A percentile compares a stretch with the other conserved stretches of the same genome.
Evolutionary conservation across 1,140 invertebrate genomes (phyloP).

Genomic region (Choristoneura fumiferana): DNA sequence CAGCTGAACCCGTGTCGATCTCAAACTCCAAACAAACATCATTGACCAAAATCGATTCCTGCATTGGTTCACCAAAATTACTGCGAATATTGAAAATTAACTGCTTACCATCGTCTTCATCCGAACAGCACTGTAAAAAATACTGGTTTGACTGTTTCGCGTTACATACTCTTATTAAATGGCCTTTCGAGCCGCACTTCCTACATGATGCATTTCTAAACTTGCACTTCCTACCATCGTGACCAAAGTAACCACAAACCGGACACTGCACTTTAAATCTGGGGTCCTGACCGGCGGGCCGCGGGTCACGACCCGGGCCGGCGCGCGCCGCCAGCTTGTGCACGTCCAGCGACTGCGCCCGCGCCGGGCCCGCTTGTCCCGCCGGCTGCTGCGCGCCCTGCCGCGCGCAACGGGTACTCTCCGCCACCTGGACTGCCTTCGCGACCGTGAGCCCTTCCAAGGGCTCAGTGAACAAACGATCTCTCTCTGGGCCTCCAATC

Average conservation of each 20-base stretch:
- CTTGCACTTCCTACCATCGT: background rate
- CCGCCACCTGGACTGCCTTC: constrained; percentile 1
- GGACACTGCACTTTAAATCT: background rate
- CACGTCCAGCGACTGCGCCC: too few species aligned
- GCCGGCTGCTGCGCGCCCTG: background rate
- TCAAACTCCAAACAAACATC: too few species aligned
- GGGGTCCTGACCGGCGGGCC: too few species aligned
- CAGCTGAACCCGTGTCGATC: too few species aligned
- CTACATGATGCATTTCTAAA: background rate
- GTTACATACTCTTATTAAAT: background rate
- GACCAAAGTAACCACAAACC: background rate
- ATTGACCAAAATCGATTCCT: too few species aligned
- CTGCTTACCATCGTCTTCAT: background rate
- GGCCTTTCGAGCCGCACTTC: background rate
- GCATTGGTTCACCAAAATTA: too few species aligned
- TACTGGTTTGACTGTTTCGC: background rate
- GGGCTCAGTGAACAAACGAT: background rate
- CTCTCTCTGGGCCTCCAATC: background rate
- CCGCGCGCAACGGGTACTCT: constrained; percentile 1
- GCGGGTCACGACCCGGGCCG: too few species aligned
- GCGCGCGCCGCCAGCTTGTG: background rate
- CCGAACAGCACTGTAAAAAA: constrained; percentile 3
- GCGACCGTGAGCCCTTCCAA: background rate
- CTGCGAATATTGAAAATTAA: background rate
- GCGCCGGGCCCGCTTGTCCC: too few species aligned